phyloP scores from a whole-genome alignment of 2,888 invertebrate species.

The Acanthopleura granulata region DNA sequence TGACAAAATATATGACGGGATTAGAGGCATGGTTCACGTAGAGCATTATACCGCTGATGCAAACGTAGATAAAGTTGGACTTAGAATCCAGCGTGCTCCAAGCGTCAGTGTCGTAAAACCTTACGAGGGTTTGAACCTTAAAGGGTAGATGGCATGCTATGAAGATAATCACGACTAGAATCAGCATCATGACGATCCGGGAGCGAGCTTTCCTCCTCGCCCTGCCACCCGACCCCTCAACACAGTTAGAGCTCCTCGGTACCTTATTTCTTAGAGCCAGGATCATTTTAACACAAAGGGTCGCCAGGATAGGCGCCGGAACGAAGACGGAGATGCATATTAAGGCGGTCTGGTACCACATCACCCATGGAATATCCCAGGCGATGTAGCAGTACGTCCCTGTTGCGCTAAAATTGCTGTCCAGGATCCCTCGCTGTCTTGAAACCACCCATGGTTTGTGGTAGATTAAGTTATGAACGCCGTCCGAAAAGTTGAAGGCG shows the following conservation, averaged over 20 bases:
- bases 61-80: background rate
- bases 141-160: background rate
- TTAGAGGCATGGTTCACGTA: background rate
- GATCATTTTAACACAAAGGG: background rate
- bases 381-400: conserved; percentile 3
- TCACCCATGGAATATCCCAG: background rate
- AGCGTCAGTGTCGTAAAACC: background rate
- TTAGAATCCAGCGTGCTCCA: background rate
- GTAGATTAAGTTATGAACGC: no score
- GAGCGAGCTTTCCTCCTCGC: background rate
- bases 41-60: background rate
- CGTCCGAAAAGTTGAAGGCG: background rate
- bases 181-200: background rate
- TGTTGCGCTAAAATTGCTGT: no score
- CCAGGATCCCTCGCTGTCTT: no score
- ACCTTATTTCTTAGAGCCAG: background rate
- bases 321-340: background rate
- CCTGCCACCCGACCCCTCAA: background rate
- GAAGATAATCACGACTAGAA: background rate
- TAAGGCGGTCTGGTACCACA: background rate
- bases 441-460: no score
- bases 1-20: background rate
- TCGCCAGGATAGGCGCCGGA: background rate
- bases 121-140: background rate
- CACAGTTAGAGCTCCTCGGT: background rate